Evolutionary conservation across 2,797 vertebrate genomes (phyloP), one percentile per base, ranked within the genome.

Genomic region (Enteromius fasciolatus): DNA sequence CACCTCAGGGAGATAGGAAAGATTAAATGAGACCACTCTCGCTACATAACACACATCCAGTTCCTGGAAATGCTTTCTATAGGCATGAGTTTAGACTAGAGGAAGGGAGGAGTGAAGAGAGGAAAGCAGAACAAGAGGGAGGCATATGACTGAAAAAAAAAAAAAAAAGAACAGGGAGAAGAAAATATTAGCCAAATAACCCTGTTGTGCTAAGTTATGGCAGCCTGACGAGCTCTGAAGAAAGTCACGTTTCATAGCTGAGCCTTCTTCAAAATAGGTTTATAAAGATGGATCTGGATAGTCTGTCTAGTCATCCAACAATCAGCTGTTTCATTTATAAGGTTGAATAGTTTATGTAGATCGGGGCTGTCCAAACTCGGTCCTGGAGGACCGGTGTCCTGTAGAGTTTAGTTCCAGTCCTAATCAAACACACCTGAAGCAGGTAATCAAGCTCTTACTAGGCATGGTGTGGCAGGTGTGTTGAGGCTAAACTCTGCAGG

Each of bases 1-100:
- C 89, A 89, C 89, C 88, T 91, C 88, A 76, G 78, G 79, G 85
- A 88, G 86, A 86, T 85, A 39, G 83, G 70, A 74, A 84, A 87
- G 85, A 85, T 89, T 84, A 90, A 74, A 89, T 80, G 78, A 87
- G 78, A 79, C 66, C 75, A 86, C 84, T 81, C 64, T 66, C 69
- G 70, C 23, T 63, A 20, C 76, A 48, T 48, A 78, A 31, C 76
- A 44, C 48, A 85, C 66, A 61, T 82, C 81, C 69, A 77, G 46
- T 83, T 86, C 69, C 68, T 33, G 59, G 63, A 88, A 87, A 78
- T 57, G 72, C 80, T 80, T 85, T 88, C 64, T 70, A 85, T 57
- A 82, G 70, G 78, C 86, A 84, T 31, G 46, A 46, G 31, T 20
- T 84, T 80, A 80, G 31, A 73, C 41, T 79, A 84, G 20, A 50